Evolutionary conservation across 2,113 vertebrate genomes (phyloP).

Genomic region (Barbus barbus): DNA sequence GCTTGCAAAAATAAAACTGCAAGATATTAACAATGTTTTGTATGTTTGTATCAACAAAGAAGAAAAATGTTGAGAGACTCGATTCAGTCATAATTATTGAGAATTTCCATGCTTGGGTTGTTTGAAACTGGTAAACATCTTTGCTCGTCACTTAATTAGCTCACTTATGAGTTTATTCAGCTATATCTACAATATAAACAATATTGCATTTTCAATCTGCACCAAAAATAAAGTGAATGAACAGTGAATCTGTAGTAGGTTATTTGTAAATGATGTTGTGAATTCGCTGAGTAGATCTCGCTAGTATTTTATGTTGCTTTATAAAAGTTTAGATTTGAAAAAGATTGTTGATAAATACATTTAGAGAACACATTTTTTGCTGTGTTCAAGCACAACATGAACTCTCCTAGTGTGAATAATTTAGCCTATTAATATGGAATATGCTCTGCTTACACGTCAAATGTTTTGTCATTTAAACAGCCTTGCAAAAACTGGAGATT

Average conservation of each 20-base stretch:
- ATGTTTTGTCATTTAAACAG: too few relatives aligned
- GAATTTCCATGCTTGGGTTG: neutral
- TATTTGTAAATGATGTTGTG: neutral
- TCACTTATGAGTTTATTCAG: constrained; percentile 5
- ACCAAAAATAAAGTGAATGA: neutral
- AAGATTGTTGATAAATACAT: neutral
- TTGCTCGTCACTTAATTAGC: neutral
- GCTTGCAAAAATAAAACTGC: neutral
- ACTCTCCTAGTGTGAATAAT: too few relatives aligned
- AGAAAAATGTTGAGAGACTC: neutral
- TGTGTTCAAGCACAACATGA: too few relatives aligned
- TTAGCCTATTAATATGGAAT: neutral
- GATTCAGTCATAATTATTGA: neutral
- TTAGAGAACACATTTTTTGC: too few relatives aligned
- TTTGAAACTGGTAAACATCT: neutral
- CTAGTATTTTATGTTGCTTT: neutral
- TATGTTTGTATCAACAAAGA: neutral
- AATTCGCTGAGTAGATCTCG: too few relatives aligned
- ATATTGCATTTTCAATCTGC: neutral
- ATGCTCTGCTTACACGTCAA: neutral
- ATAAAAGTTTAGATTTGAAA: neutral
- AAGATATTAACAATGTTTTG: neutral
- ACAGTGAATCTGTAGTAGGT: neutral
- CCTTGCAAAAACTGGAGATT: neutral
- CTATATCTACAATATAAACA: neutral